Conservation (phyloP, 2,888 invertebrate species). For the Cheilosia vernalis region DNA sequence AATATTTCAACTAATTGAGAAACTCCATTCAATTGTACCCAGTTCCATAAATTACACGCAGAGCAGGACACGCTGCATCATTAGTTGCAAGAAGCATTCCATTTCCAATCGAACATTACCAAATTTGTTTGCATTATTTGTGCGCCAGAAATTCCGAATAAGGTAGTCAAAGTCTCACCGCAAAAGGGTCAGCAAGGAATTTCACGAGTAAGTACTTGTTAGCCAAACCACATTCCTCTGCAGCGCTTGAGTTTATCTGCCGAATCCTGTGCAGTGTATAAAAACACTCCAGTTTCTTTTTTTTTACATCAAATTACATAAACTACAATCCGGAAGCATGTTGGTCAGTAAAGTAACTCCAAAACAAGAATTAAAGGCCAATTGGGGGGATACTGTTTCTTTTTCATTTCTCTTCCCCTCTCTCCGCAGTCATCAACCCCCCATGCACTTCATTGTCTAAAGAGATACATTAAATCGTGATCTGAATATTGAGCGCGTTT, state of each 20-base stretch:
- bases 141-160: conserved; percentile 21
- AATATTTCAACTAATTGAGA: background rate
- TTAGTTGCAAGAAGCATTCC: conserved; percentile 29
- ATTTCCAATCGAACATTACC: background rate
- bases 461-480: conserved; percentile 74
- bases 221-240: conserved; percentile 41
- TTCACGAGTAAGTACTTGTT: background rate
- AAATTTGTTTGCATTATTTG: background rate
- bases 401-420: conserved; percentile 5
- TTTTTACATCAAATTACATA: conserved; percentile 63
- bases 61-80: background rate
- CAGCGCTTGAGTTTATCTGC: conserved; percentile 20
- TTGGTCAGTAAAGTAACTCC: conserved; percentile 23
- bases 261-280: background rate
- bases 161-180: conserved; percentile 39
- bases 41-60: conserved; percentile 3
- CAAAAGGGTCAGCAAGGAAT: conserved; percentile 34
- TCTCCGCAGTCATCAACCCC: background rate
- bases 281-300: background rate
- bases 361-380: conserved; percentile 41
- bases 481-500: conserved; percentile 73
- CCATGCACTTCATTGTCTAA: conserved; percentile 66
- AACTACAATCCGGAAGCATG: conserved; percentile 72
- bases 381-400: conserved; percentile 3
- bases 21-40: conserved; percentile 6